Conservation (phyloP, 2,888 invertebrate genomes). For the Deroplatys truncata region DNA sequence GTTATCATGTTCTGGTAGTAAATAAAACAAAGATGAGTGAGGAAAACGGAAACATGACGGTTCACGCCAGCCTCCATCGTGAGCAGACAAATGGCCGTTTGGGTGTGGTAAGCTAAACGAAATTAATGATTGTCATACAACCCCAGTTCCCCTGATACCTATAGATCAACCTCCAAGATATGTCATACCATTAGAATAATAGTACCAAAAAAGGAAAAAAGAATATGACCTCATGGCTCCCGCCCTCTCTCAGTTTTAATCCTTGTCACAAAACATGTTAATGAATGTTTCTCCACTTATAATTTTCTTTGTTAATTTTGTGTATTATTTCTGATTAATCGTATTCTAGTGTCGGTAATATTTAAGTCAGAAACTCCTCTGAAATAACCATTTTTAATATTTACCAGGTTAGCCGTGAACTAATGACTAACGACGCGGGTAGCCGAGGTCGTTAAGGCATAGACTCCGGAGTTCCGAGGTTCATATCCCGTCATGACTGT, state of each 20-base stretch:
- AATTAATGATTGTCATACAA: slow-evolving; percentile 24
- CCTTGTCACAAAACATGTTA: background rate
- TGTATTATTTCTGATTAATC: background rate
- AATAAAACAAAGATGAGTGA: background rate
- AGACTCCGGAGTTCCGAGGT: too few relatives aligned
- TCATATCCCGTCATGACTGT: too few relatives aligned
- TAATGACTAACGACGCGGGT: too few relatives aligned
- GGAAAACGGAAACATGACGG: background rate
- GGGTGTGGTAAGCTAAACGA: slow-evolving; percentile 19
- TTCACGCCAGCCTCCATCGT: background rate
- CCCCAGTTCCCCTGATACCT: slow-evolving; percentile 14
- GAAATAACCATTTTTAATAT: too few relatives aligned
- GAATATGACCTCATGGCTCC: slow-evolving; percentile 1
- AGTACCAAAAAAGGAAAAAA: background rate
- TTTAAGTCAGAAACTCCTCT: too few relatives aligned
- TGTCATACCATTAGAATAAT: slow-evolving; percentile 13
- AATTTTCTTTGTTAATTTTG: background rate
- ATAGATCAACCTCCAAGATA: slow-evolving; percentile 20
- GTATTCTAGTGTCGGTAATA: too few relatives aligned
- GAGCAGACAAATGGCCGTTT: slow-evolving; percentile 17
- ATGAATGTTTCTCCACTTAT: background rate
- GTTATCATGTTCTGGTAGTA: background rate
- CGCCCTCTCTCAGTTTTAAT: background rate
- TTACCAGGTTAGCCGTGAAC: too few relatives aligned
- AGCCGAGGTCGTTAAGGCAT: too few relatives aligned